These are phyloP conservation scores for Centropus bengalensis DNA, from an alignment of 2,113 vertebrate genomes.

Conservation along the genomic window DNA sequence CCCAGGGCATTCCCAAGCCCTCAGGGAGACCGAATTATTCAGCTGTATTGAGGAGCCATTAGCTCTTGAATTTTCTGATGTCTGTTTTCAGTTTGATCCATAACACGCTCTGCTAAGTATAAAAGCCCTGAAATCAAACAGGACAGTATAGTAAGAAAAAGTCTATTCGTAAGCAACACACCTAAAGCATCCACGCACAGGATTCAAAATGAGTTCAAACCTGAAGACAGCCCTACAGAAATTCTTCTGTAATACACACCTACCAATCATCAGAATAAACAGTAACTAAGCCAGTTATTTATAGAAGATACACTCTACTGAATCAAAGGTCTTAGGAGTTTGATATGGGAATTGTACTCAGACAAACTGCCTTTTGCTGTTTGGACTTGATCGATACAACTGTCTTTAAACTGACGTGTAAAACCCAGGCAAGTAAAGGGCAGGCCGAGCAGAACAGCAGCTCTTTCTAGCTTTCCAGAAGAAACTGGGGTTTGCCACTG, in stretches of 20 bases:
- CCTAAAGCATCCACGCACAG: not conserved
- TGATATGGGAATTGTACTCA: not conserved
- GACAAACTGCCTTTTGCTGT: not conserved
- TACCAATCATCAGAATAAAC: not conserved
- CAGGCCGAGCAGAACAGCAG: not conserved
- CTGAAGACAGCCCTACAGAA: not conserved
- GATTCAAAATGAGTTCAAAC: not conserved
- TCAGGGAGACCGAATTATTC: not conserved
- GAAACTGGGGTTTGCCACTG: not conserved
- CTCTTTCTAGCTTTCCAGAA: not conserved
- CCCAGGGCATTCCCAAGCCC: not conserved
- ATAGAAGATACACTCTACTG: not conserved
- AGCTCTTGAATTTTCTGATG: not conserved
- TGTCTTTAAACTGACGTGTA: not conserved
- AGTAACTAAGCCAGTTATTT: not conserved
- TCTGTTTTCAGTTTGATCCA: not conserved
- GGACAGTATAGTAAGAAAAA: not conserved
- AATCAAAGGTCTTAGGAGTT: not conserved
- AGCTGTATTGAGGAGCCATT: not conserved
- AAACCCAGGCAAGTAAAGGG: not conserved
- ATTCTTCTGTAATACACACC: not conserved
- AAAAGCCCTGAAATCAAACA: not conserved
- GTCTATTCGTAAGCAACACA: not conserved
- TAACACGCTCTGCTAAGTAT: not conserved
- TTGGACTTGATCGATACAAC: not conserved